Evolutionary conservation across 2,797 vertebrate genomes (phyloP).

Genomic region (Catostomus latipinnis): DNA sequence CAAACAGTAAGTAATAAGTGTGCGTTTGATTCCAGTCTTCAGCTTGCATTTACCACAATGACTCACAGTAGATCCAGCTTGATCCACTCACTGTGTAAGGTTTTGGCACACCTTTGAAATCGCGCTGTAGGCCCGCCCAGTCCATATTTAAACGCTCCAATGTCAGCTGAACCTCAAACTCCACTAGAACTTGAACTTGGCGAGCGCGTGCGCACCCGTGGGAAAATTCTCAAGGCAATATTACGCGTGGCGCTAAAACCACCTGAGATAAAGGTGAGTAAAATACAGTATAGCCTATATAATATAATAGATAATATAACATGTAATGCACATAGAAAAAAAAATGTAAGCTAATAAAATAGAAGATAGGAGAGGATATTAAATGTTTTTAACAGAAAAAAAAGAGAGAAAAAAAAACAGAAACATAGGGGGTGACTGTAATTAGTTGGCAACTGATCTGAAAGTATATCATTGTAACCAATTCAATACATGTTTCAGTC

Average conservation of each 20-base stretch:
- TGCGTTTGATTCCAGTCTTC: not conserved
- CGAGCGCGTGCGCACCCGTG: conserved; percentile 63
- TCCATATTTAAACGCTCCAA: conserved; percentile 76
- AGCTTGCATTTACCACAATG: conserved; percentile 9
- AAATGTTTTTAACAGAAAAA: too few relatives aligned
- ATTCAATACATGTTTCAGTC: too few relatives aligned
- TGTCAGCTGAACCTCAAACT: conserved; percentile 64
- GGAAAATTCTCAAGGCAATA: conserved; percentile 4
- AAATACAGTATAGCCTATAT: not conserved
- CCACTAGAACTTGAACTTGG: conserved; percentile 68
- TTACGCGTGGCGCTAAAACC: conserved; percentile 4
- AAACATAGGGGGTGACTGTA: not conserved
- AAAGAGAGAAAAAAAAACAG: not conserved
- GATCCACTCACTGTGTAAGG: not conserved
- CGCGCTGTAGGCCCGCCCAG: conserved; percentile 70
- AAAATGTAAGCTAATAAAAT: not conserved
- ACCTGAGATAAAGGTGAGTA: conserved; percentile 48
- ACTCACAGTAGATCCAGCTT: not conserved
- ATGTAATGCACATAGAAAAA: not conserved
- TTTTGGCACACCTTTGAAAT: conserved; percentile 37
- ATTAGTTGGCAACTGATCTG: conserved; percentile 11
- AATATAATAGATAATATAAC: not conserved
- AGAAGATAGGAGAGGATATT: not conserved
- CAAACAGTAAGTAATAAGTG: not conserved
- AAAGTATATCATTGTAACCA: too few relatives aligned